Conservation (phyloP, 2,797 vertebrate genomes). For the Anguilla marmorata region DNA sequence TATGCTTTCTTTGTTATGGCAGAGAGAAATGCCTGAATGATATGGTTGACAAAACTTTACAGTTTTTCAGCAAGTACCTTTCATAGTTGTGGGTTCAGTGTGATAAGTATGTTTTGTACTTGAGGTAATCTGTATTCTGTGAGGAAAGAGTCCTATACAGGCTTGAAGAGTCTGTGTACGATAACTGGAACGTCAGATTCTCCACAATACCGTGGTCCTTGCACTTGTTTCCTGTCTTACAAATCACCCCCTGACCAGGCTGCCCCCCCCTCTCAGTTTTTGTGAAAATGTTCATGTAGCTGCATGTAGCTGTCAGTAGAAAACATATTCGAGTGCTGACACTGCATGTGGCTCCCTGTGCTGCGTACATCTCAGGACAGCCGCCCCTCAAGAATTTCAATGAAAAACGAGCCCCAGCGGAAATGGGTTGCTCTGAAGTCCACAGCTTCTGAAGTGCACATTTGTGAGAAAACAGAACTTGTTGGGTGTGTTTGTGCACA, state of each 20-base stretch:
- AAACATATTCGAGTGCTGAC: neutral
- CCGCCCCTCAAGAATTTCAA: neutral
- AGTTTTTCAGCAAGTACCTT: neutral
- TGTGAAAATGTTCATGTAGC: neutral
- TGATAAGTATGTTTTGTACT: neutral
- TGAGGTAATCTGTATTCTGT: neutral
- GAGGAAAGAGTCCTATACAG: neutral
- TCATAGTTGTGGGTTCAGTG: neutral
- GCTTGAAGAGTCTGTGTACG: neutral
- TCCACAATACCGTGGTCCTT: neutral
- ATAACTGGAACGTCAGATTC: neutral
- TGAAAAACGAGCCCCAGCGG: neutral
- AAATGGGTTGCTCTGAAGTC: neutral
- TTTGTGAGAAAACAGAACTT: neutral
- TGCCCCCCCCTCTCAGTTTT: neutral
- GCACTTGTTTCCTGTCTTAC: neutral
- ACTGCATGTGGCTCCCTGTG: neutral
- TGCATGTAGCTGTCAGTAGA: neutral
- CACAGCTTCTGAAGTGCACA: neutral
- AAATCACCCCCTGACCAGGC: neutral
- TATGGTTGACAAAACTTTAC: neutral
- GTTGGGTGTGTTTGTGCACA: neutral
- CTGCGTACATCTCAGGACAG: neutral
- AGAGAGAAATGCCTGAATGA: neutral
- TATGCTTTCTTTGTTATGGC: neutral